A percentile compares a stretch with the other conserved stretches of the same genome.
Conservation (phyloP, 64 coral and sea anemone species). For the Stichodactyla helianthus region DNA sequence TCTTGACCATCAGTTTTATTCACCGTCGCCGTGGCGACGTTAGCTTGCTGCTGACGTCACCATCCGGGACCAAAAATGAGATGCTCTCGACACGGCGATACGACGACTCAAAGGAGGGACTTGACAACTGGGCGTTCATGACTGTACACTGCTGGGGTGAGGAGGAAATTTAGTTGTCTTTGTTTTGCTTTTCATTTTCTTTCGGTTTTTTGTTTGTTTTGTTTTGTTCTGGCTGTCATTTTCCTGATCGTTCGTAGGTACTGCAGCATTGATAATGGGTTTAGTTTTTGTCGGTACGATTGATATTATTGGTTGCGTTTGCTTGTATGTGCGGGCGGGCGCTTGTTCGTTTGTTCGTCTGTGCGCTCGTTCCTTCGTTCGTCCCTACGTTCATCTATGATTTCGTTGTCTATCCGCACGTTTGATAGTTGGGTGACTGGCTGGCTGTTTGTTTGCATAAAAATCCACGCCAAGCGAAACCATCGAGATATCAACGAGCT, state of each 20-base stretch:
- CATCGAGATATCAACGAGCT: too few species aligned
- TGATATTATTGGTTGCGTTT: too few species aligned
- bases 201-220: background rate
- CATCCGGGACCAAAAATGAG: conserved; percentile 97
- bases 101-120: conserved; percentile 94
- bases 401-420: background rate
- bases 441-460: background rate
- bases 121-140: conserved; percentile 99
- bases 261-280: too few species aligned
- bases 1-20: conserved; percentile 93
- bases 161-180: background rate
- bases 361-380: background rate
- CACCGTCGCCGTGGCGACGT: conserved; percentile 97
- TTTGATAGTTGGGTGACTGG: background rate
- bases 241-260: too few species aligned
- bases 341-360: background rate
- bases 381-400: too few species aligned
- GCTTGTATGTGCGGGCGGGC: too few species aligned
- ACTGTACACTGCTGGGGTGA: conserved; percentile 98
- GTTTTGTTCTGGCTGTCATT: too few species aligned
- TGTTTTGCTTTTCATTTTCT: background rate
- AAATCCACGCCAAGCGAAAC: background rate
- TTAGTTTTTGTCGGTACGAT: too few species aligned
- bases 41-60: conserved; percentile 84
- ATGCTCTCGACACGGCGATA: conserved; percentile 96